Base-by-base conservation (phyloP, 2,888 invertebrate genomes). In the Zaprionus lineosus region DNA sequence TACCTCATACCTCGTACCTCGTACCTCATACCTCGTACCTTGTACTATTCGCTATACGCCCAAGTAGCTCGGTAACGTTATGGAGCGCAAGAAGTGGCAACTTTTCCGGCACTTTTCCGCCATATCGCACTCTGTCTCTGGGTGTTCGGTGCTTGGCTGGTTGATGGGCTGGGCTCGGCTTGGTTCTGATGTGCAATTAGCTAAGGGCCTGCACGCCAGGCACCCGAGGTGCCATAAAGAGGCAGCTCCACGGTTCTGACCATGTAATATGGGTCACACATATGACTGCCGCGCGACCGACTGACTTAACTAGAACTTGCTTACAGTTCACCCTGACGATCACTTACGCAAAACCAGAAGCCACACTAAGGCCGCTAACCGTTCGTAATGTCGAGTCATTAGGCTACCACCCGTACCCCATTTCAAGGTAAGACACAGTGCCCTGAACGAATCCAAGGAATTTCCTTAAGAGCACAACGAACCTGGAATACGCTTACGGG, bases 271-370 rank as follows among this genome's bases (percentile, higher is more conserved):
- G 71, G 83, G 83, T 78, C 84, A 74, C 36, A 37, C 40, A 41
- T 37, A 19, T 40, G 60, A 72, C 79, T 78, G 63, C n/a, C n/a
- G n/a, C n/a, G n/a, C n/a, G n/a, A n/a, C n/a, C n/a, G n/a, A n/a
- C n/a, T n/a, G n/a, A n/a, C n/a, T n/a, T n/a, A 82, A 73, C 83
- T 71, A 75, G 79, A 78, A 82, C 83, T 73, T 28, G 61, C 46
- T 61, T 28, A 55, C 47, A 29, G 16, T 56, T 62, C 18, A 33
- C 19, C 28, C 12, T 19, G 21, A 31, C 39, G 28, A 24, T 58
- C 43, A 50, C 48, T 50, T 31, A 52, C 58, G 19, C 52, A 26
- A n/a, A n/a, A n/a, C n/a, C n/a, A n/a, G n/a, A n/a, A n/a, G n/a
- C n/a, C n/a, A n/a, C n/a, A n/a, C n/a, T n/a, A n/a, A n/a, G n/a